These are phyloP conservation scores for Meloidogyne chitwoodi DNA, from an alignment of 1,140 invertebrate species.

Conservation along the genomic window DNA sequence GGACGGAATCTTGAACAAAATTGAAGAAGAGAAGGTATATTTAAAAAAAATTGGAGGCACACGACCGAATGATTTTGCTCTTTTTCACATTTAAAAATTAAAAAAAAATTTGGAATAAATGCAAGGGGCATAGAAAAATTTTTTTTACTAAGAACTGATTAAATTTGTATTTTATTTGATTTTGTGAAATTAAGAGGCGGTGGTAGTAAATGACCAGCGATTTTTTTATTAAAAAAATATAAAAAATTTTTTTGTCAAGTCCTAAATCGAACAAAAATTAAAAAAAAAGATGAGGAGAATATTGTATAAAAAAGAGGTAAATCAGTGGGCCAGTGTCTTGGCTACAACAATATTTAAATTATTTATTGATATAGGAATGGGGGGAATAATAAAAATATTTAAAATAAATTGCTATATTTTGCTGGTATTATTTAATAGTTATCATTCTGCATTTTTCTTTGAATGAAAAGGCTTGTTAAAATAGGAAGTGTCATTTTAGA, in stretches of 20 bases:
- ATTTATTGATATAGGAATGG: background rate
- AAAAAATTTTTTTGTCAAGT: background rate
- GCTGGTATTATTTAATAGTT: background rate
- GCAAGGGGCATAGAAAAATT: background rate
- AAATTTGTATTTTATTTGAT: too few relatives aligned
- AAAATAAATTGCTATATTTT: background rate
- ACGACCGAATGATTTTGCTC: background rate
- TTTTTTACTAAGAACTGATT: background rate
- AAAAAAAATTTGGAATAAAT: background rate
- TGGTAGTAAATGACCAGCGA: background rate
- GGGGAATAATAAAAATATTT: background rate
- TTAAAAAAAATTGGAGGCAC: background rate
- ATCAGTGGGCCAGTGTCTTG: background rate
- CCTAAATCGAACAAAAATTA: background rate
- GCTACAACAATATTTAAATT: background rate
- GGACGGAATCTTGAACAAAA: background rate
- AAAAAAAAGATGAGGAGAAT: background rate
- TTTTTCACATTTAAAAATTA: background rate
- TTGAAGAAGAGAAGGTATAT: background rate
- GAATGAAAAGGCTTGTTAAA: background rate
- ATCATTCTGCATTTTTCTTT: background rate
- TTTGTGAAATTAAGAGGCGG: too few relatives aligned
- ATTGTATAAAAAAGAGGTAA: background rate
- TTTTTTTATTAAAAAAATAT: background rate
- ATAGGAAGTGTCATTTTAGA: background rate